phyloP scores from a whole-genome alignment of 2,888 invertebrate genomes.

The Agelastica alni region DNA sequence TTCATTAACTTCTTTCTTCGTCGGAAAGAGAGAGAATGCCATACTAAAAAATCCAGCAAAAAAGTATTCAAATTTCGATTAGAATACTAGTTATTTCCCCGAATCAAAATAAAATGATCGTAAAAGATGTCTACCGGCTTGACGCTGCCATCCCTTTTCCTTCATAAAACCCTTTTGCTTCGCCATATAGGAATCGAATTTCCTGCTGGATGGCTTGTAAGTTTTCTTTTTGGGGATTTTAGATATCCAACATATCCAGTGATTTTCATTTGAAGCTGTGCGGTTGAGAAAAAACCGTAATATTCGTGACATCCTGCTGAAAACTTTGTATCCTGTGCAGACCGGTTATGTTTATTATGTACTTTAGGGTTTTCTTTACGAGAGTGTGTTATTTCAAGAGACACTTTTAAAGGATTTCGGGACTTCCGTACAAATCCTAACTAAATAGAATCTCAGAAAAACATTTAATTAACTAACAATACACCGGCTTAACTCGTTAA shows the following conservation, averaged over 20 bases:
- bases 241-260: slow-evolving; percentile 3
- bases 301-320: slow-evolving; percentile 17
- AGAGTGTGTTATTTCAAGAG: not conserved
- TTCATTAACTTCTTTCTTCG: too few relatives aligned
- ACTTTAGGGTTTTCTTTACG: slow-evolving; percentile 14
- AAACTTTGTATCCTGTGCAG: slow-evolving; percentile 17
- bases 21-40: too few relatives aligned
- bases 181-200: not conserved
- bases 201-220: not conserved
- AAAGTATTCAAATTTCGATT: too few relatives aligned
- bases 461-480: too few relatives aligned
- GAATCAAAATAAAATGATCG: too few relatives aligned
- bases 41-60: too few relatives aligned
- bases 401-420: not conserved
- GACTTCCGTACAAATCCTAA: slow-evolving; percentile 7
- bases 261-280: slow-evolving; percentile 15
- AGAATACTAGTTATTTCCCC: too few relatives aligned
- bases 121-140: too few relatives aligned
- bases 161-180: not conserved
- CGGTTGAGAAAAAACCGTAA: slow-evolving; percentile 9
- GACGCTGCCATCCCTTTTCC: not conserved
- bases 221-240: not conserved
- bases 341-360: slow-evolving; percentile 19
- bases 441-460: slow-evolving; percentile 5
- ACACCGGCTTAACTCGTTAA: too few relatives aligned